These are phyloP conservation scores for Hoplodrina ambigua DNA, from an alignment of 2,888 invertebrate species.

Conservation along the genomic window DNA sequence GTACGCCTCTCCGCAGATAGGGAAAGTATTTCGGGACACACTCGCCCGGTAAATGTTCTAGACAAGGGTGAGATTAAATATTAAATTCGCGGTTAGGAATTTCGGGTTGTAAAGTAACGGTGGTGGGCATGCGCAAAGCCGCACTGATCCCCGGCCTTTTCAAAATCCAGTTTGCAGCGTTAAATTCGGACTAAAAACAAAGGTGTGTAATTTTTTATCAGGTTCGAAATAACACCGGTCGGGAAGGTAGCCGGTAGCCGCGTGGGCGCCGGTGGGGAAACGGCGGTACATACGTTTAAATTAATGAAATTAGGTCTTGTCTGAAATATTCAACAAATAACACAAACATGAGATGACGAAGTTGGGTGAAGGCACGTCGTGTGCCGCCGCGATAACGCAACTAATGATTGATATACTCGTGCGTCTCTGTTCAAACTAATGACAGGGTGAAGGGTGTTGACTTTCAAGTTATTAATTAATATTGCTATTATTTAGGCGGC, in stretches of 20 bases:
- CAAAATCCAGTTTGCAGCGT: constrained; percentile 80
- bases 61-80: constrained; percentile 90
- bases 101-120: constrained; percentile 87
- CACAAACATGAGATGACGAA: constrained; percentile 79
- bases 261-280: constrained; percentile 53
- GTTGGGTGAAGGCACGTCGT: constrained; percentile 80
- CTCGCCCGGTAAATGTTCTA: constrained; percentile 87
- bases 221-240: constrained; percentile 71
- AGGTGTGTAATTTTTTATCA: constrained; percentile 83
- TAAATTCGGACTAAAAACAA: constrained; percentile 83
- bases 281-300: constrained; percentile 66
- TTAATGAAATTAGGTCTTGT: constrained; percentile 71
- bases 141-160: constrained; percentile 76
- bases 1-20: constrained; percentile 74
- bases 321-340: constrained; percentile 74
- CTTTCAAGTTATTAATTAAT: constrained; percentile 90
- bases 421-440: constrained; percentile 87
- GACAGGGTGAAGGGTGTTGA: constrained; percentile 88
- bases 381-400: constrained; percentile 84
- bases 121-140: constrained; percentile 79
- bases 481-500: constrained; percentile 85
- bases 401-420: constrained; percentile 89
- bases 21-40: constrained; percentile 84
- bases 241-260: constrained; percentile 56
- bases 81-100: constrained; percentile 89